Percentiles rank a stretch among this genome's conserved stretches.
These are phyloP conservation scores for Pogonocichla stellata DNA, from an alignment of 2,113 vertebrate genomes.

Conservation along the genomic window DNA sequence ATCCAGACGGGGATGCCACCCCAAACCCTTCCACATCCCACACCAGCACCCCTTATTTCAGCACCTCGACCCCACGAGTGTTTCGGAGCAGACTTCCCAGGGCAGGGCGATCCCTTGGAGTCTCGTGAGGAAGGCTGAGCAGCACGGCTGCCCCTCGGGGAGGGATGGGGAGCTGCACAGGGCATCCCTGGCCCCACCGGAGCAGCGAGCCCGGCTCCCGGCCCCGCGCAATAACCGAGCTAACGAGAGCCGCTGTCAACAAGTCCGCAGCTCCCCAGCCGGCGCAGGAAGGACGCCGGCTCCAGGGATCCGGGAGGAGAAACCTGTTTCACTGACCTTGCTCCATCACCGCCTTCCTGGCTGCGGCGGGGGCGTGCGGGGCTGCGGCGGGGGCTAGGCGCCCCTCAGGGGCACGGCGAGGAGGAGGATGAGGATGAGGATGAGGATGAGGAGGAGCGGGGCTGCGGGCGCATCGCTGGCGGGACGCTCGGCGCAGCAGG, in stretches of 20 bases:
- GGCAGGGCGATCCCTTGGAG: fast-evolving
- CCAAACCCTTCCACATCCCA: not conserved
- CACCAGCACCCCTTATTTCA: fast-evolving
- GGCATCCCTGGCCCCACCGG: not conserved
- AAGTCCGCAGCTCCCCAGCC: not conserved
- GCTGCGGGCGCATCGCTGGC: not conserved
- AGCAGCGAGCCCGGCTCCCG: not conserved
- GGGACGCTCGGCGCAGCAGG: not conserved
- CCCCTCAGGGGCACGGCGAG: not conserved
- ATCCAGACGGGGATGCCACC: fast-evolving
- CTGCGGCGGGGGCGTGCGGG: not conserved
- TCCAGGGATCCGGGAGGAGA: conserved; percentile 7
- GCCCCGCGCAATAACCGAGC: conserved; percentile 1
- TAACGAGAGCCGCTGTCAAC: conserved; percentile 48
- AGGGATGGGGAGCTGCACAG: not conserved
- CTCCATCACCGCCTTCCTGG: conserved; percentile 52
- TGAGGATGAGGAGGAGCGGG: not conserved
- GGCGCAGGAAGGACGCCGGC: not conserved
- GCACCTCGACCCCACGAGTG: fast-evolving
- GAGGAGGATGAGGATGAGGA: not conserved
- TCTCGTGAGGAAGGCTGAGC: not conserved
- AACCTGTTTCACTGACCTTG: conserved; percentile 69
- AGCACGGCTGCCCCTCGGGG: fast-evolving
- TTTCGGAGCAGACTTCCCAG: not conserved
- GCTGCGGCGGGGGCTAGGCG: not conserved